A percentile compares a stretch with the other conserved stretches of the same genome.
These are phyloP conservation scores for Sarcophaga peregrina DNA, from an alignment of 1,140 invertebrate genomes.

Conservation along the genomic window DNA sequence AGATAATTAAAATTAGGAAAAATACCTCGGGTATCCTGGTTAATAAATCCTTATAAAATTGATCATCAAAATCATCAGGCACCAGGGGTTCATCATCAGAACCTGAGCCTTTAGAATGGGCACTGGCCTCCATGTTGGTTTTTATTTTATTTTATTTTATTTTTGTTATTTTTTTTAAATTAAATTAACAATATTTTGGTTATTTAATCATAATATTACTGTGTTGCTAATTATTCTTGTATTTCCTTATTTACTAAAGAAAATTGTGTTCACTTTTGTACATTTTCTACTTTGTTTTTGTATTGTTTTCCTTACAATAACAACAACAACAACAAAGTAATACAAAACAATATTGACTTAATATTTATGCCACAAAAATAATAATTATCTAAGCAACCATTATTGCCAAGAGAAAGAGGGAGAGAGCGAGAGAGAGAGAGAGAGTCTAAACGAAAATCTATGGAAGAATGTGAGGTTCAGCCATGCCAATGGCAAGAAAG, in stretches of 20 bases:
- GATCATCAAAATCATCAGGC: slow-evolving; percentile 63
- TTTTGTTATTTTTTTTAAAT: not conserved
- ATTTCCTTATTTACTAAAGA: not conserved
- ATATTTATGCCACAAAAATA: slow-evolving; percentile 10
- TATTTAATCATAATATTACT: not conserved
- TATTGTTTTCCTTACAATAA: not conserved
- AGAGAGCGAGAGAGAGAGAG: not conserved
- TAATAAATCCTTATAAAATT: slow-evolving; percentile 56
- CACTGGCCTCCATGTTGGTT: not conserved
- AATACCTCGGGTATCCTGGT: slow-evolving; percentile 61
- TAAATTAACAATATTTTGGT: not conserved
- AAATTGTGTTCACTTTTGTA: not conserved
- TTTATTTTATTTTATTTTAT: not conserved
- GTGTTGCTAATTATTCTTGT: not conserved
- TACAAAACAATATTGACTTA: slow-evolving; percentile 12
- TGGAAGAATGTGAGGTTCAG: too few species aligned
- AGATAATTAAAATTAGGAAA: not conserved
- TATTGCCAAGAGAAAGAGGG: not conserved
- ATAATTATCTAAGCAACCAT: slow-evolving; percentile 20
- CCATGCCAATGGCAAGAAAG: too few species aligned
- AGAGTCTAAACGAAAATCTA: too few species aligned
- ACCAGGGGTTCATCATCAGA: slow-evolving; percentile 63
- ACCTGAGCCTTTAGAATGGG: slow-evolving; percentile 55
- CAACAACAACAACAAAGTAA: too few species aligned
- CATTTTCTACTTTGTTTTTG: not conserved